phyloP scores from a whole-genome alignment of 2,113 vertebrate species.

The Aptenodytes forsteri region DNA sequence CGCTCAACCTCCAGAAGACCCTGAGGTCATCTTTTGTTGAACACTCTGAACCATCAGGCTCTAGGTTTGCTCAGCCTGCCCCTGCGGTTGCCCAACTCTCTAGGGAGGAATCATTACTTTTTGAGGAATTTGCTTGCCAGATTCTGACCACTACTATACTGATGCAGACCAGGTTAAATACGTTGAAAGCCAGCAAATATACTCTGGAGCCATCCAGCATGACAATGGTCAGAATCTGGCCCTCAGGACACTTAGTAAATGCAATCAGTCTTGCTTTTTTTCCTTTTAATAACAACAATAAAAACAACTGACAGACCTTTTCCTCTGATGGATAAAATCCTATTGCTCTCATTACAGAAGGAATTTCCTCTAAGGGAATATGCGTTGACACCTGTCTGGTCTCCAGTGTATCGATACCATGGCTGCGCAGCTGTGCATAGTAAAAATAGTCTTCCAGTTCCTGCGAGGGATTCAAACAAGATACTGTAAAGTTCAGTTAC shows the following conservation, averaged over 20 bases:
- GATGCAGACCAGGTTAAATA: not conserved
- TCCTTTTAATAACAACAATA: not conserved
- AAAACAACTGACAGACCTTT: constrained; percentile 76
- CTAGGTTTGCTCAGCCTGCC: not conserved
- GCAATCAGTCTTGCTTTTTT: not conserved
- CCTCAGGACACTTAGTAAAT: not conserved
- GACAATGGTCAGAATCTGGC: not conserved
- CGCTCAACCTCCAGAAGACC: not conserved
- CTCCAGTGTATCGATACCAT: constrained; percentile 81
- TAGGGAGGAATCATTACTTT: not conserved
- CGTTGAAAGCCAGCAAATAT: not conserved
- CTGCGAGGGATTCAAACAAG: constrained; percentile 66
- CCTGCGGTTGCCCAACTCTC: not conserved
- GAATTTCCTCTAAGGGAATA: constrained; percentile 85
- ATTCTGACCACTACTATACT: not conserved
- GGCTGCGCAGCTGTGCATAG: constrained; percentile 84
- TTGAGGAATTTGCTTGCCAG: not conserved
- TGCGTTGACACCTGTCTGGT: constrained; percentile 76
- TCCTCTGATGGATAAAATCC: constrained; percentile 90
- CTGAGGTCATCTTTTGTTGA: not conserved
- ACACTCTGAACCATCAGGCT: not conserved
- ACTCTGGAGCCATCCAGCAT: not conserved
- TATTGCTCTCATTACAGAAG: constrained; percentile 88
- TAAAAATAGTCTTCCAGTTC: constrained; percentile 94
- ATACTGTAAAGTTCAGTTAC: not conserved